Base-by-base conservation (phyloP, 2,797 vertebrate species). In the Danio jaintianensis region DNA sequence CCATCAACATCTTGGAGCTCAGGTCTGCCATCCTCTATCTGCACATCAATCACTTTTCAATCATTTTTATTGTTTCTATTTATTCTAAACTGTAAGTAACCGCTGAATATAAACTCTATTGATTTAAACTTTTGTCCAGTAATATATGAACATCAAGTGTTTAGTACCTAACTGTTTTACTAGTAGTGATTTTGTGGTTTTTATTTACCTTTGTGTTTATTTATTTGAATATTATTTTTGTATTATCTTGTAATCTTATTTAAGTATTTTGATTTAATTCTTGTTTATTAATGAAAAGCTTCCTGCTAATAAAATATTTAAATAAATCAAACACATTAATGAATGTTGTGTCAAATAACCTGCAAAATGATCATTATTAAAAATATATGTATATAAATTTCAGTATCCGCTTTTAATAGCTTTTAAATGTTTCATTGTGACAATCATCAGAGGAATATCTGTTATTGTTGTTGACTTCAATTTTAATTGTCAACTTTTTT, bases 1-100 rank as follows among this genome's bases (percentile, higher is more conserved):
- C 96, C 0, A 88, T 96, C 86, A 96, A 94, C 86, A 94, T 99
- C 69, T 91, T 98, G 86, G 98, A 99, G 85, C 93, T 99, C 86
- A 97, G 98, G 98, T 99, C 91, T 91, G 92, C 79, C 16, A 20
- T 48, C 11, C 40, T 61, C 7, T 2, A 47, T 45, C 13, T 56
- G 70, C 22, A 72, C 42, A 16, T 42, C 1, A 18, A 52, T 53
- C 0, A 18, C 36, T 70, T 68, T 15, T 56, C 7, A 45, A 10
- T 18, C 20, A 13, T 10, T 2, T 36, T 59, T 16, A 18, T 50
- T 52, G 22, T 16, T 13, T 36, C n/a, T 22, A 0, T 22, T 9
- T 6, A 36, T 22, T 22, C 3, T 6, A 16, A 22, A 89, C 72
- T 88, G 81, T 82, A 68, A 82, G 88, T 81, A 64, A 15, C 85